These are phyloP conservation scores for Artibeus lituratus DNA, from an alignment of 2,797 vertebrate genomes.

Conservation along the genomic window DNA sequence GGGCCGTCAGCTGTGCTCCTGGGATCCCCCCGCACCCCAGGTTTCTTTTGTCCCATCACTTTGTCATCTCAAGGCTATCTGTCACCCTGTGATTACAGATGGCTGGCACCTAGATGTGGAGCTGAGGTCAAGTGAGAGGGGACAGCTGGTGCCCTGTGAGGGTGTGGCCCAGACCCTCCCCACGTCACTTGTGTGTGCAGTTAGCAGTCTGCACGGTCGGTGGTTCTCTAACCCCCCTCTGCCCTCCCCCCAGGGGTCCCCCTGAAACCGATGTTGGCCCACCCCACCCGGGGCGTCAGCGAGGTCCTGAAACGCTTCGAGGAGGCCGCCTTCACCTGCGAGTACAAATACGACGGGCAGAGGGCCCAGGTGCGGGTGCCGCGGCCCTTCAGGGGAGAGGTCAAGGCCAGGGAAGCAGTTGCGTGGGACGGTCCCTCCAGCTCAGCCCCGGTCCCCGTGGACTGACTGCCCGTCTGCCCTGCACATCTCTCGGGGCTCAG, in stretches of 20 bases:
- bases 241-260: conserved; percentile 84
- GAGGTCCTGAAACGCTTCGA: conserved; percentile 94
- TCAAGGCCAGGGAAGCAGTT: rapidly evolving
- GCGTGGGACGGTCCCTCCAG: rapidly evolving
- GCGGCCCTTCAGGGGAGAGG: rapidly evolving
- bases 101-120: rapidly evolving
- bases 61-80: background rate
- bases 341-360: conserved; percentile 95
- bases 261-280: conserved; percentile 93
- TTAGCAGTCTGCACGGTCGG: background rate
- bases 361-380: conserved; percentile 88
- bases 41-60: background rate
- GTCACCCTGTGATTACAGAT: background rate
- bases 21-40: background rate
- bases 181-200: rapidly evolving
- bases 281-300: conserved; percentile 90
- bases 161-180: background rate
- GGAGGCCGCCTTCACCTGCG: conserved; percentile 92
- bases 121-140: background rate
- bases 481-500: rapidly evolving
- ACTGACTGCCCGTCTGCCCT: background rate
- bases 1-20: rapidly evolving
- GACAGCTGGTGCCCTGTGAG: background rate
- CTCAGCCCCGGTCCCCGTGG: rapidly evolving
- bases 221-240: background rate